These are phyloP conservation scores for Tuberolachnus salignus DNA, from an alignment of 2,888 invertebrate species.

Conservation along the genomic window DNA sequence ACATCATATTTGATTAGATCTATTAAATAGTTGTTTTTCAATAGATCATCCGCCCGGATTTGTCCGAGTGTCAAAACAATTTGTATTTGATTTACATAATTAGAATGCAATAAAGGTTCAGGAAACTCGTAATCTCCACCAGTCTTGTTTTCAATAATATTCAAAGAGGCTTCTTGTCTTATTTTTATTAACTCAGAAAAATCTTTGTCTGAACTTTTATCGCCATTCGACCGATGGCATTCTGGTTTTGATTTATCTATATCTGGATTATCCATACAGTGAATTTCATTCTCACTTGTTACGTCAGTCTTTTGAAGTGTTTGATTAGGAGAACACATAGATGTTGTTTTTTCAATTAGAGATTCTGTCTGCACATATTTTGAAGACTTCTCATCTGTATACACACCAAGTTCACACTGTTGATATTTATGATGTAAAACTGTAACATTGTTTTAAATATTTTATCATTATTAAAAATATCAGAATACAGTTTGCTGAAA, in stretches of 20 bases:
- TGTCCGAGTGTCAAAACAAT: constrained; percentile 23
- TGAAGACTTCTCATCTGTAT: constrained; percentile 8
- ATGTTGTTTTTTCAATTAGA: background rate
- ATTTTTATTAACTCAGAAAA: constrained; percentile 37
- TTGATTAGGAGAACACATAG: constrained; percentile 6
- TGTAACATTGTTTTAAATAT: constrained; percentile 7
- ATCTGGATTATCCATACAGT: constrained; percentile 4
- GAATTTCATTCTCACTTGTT: background rate
- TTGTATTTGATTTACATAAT: constrained; percentile 21
- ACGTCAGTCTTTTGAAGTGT: background rate
- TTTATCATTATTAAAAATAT: background rate
- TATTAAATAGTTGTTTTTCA: constrained; percentile 26
- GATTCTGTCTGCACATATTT: constrained; percentile 23
- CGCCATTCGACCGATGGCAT: background rate
- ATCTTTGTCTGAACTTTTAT: constrained; percentile 32
- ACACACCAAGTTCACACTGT: constrained; percentile 33
- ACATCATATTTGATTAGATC: constrained; percentile 45
- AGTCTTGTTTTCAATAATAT: constrained; percentile 20
- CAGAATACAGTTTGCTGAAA: background rate
- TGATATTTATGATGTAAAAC: constrained; percentile 43
- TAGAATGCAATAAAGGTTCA: background rate
- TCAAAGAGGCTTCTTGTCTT: constrained; percentile 35
- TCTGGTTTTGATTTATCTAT: background rate
- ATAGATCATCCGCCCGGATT: constrained; percentile 18
- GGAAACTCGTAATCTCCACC: constrained; percentile 7